A percentile compares a stretch with the other conserved stretches of the same genome.
Conservation (phyloP, 2,888 invertebrate species). For the Cephus sareptanus region DNA sequence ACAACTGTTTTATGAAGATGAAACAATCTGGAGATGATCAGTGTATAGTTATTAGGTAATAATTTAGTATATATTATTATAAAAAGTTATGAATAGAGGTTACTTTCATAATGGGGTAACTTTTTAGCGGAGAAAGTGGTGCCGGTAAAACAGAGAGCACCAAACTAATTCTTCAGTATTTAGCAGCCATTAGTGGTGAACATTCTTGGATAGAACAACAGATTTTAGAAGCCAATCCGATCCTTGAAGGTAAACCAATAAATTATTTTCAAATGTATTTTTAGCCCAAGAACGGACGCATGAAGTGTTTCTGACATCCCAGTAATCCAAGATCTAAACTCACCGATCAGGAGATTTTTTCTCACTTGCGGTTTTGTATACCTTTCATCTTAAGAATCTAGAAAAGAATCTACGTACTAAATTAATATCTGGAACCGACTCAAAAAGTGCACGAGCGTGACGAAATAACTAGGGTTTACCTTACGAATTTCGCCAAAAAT, state of each 20-base stretch:
- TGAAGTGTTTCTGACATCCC: no score
- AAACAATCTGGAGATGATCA: conserved; percentile 81
- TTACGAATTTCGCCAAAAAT: no score
- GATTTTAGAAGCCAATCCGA: conserved; percentile 95
- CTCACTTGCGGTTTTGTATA: no score
- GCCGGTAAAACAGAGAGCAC: conserved; percentile 97
- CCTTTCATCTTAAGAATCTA: no score
- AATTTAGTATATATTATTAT: conserved; percentile 7
- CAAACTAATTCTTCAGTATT: conserved; percentile 91
- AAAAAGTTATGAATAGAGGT: neutral
- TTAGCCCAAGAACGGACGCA: no score
- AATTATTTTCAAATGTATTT: neutral
- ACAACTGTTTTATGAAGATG: conserved; percentile 89
- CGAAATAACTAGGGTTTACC: no score
- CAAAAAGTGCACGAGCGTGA: no score
- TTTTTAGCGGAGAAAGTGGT: conserved; percentile 89
- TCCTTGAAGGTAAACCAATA: conserved; percentile 77
- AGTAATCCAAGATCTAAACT: no score
- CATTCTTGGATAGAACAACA: conserved; percentile 98
- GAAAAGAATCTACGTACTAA: no score
- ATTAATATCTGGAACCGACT: no score
- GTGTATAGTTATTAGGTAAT: conserved; percentile 92
- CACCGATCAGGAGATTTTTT: no score
- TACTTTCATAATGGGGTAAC: neutral
- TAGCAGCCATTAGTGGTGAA: conserved; percentile 93